Percentiles rank a stretch among this genome's conserved stretches.
Evolutionary conservation across 2,797 vertebrate species (phyloP).

Genomic region (Tapirus indicus): DNA sequence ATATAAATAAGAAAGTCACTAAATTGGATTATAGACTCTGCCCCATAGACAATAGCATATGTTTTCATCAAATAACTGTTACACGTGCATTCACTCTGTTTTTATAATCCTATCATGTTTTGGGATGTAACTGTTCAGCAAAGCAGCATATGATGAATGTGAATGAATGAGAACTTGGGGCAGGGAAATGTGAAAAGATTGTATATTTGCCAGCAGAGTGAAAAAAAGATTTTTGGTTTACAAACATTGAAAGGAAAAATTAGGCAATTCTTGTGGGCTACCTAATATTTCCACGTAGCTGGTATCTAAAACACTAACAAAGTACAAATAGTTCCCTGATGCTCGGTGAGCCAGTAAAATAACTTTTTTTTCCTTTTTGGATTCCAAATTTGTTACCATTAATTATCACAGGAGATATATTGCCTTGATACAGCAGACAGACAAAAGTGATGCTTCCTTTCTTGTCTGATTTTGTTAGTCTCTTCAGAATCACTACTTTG

Average conservation of each 20-base stretch:
- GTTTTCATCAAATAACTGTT: neutral
- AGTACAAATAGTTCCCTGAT: conserved; percentile 53
- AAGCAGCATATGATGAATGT: neutral
- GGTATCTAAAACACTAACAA: conserved; percentile 60
- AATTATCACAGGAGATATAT: neutral
- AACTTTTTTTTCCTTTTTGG: neutral
- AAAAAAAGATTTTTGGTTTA: neutral
- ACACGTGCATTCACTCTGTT: neutral
- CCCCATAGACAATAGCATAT: neutral
- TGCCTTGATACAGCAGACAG: neutral
- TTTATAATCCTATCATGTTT: neutral
- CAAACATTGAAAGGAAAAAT: conserved; percentile 49
- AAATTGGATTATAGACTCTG: neutral
- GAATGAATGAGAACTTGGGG: neutral
- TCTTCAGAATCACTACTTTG: neutral
- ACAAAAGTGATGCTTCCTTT: neutral
- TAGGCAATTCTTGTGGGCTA: conserved; percentile 46
- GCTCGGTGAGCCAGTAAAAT: neutral
- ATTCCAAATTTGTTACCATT: conserved; percentile 58
- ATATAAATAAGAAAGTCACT: neutral
- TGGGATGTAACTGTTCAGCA: neutral
- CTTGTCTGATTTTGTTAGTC: neutral
- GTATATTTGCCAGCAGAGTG: neutral
- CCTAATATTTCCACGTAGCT: conserved; percentile 10
- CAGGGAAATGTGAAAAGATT: neutral